phyloP scores from a whole-genome alignment of 1,140 invertebrate species.

The Acromyrmex heyeri region DNA sequence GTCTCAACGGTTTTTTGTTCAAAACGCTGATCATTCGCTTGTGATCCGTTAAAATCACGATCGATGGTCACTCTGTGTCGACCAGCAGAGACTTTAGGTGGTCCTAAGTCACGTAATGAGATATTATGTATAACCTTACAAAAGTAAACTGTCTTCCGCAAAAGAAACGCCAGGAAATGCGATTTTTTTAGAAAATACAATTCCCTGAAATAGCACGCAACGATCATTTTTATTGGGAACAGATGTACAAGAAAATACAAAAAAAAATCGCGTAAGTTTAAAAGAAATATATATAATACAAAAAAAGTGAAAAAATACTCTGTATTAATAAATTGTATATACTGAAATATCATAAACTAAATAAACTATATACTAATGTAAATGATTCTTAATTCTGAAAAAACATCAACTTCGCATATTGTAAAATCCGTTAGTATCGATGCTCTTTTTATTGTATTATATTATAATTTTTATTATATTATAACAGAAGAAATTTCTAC shows the following conservation, averaged over 20 bases:
- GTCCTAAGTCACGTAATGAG: slow-evolving; percentile 30
- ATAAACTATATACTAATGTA: background rate
- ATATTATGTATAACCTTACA: slow-evolving; percentile 30
- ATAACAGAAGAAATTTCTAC: too few relatives aligned
- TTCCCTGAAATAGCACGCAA: background rate
- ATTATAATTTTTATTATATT: too few relatives aligned
- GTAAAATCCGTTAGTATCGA: background rate
- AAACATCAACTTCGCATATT: background rate
- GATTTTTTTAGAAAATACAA: background rate
- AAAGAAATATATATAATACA: background rate
- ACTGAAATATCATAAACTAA: background rate
- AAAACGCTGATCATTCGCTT: background rate
- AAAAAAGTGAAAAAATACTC: background rate
- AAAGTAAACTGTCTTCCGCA: background rate
- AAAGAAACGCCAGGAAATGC: background rate
- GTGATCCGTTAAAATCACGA: slow-evolving; percentile 21
- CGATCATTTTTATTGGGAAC: background rate
- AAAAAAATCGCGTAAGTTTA: background rate
- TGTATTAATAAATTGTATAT: background rate
- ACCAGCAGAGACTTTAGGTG: background rate
- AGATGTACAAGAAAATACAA: background rate
- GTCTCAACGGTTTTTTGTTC: background rate
- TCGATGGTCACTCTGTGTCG: background rate
- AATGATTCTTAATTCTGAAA: background rate
- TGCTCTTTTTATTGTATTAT: background rate